phyloP scores from a whole-genome alignment of 2,113 vertebrate genomes.

The Trachemys scripta region DNA sequence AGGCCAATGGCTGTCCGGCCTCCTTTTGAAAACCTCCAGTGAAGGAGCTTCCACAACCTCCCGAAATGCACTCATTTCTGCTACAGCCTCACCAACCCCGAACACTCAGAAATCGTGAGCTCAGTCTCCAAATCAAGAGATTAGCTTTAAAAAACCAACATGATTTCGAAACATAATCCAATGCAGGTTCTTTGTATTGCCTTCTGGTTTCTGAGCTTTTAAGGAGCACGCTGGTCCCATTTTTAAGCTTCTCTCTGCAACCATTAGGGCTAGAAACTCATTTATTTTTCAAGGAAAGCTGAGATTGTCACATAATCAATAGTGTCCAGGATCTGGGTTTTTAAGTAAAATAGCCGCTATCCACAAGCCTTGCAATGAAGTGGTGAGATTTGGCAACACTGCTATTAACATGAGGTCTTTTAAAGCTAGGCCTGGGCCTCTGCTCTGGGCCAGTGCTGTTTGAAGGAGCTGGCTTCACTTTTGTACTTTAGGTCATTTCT shows the following conservation, averaged over 20 bases:
- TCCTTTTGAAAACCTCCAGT: too few relatives aligned
- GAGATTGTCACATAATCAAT: background rate
- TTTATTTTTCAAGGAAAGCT: background rate
- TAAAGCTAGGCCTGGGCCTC: background rate
- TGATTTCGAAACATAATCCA: background rate
- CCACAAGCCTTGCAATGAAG: background rate
- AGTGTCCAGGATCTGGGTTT: background rate
- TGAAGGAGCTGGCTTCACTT: background rate
- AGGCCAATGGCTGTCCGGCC: too few relatives aligned
- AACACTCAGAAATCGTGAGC: background rate
- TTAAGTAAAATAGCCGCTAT: background rate
- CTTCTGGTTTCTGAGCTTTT: background rate
- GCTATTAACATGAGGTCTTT: background rate
- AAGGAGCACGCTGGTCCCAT: background rate
- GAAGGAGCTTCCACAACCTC: too few relatives aligned
- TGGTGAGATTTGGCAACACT: background rate
- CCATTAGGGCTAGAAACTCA: background rate
- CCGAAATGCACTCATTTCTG: background rate
- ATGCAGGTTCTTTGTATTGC: background rate
- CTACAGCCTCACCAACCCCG: background rate
- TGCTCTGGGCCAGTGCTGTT: background rate
- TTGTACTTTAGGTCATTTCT: background rate
- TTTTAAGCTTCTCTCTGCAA: background rate
- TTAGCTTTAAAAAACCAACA: rapidly evolving
- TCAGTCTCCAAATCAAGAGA: background rate